A percentile compares a stretch with the other conserved stretches of the same genome.
Evolutionary conservation across 2,888 invertebrate species (phyloP).

Genomic region (Petrophora chlorosata): DNA sequence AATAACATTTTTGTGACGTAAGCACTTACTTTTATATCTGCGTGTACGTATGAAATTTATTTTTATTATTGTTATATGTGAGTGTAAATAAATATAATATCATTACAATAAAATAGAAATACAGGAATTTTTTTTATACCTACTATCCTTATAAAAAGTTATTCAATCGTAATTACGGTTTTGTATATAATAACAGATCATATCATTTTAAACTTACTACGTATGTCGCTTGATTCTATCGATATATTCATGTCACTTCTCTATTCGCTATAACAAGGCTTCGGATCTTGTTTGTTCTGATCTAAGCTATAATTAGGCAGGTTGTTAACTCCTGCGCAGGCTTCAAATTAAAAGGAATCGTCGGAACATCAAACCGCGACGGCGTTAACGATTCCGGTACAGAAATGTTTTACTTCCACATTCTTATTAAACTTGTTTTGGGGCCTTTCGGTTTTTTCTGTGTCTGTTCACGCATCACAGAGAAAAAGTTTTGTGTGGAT

Average conservation of each 20-base stretch:
- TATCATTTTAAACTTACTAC: too few relatives aligned
- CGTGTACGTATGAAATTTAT: too few relatives aligned
- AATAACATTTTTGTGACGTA: too few relatives aligned
- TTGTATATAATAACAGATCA: too few relatives aligned
- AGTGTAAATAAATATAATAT: too few relatives aligned
- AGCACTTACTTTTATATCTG: too few relatives aligned
- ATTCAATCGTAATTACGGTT: too few relatives aligned
- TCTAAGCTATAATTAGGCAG: conserved; percentile 77
- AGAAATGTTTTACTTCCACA: conserved; percentile 82
- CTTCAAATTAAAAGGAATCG: conserved; percentile 80
- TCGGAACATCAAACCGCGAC: conserved; percentile 69
- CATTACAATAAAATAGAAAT: too few relatives aligned
- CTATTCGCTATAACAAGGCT: conserved; percentile 40
- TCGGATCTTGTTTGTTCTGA: conserved; percentile 73
- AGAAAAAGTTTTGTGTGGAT: conserved; percentile 55
- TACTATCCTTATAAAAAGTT: too few relatives aligned
- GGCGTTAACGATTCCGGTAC: conserved; percentile 81
- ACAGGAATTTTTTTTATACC: too few relatives aligned
- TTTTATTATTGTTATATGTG: too few relatives aligned
- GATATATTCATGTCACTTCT: conserved; percentile 14
- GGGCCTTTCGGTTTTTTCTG: conserved; percentile 70
- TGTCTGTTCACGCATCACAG: conserved; percentile 56
- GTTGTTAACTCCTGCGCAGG: conserved; percentile 78
- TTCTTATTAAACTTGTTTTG: conserved; percentile 79
- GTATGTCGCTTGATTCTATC: background rate